Evolutionary conservation across 2,797 vertebrate species (phyloP).

Genomic region (Brachyrhaphis roseni): DNA sequence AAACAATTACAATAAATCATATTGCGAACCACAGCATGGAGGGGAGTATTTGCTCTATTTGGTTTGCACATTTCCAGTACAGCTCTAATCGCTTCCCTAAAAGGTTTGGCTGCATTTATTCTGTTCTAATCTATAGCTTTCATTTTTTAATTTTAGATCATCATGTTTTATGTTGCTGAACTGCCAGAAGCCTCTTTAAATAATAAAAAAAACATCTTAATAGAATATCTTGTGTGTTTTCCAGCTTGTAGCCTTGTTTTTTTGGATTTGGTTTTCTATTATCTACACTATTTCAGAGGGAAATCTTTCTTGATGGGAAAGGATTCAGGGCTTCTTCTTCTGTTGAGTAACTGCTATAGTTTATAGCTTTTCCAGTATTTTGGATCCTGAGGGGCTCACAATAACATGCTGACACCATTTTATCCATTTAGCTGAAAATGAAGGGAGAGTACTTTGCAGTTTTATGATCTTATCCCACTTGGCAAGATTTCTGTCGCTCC

Average conservation of each 20-base stretch:
- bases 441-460: constrained; percentile 78
- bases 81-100: neutral
- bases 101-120: neutral
- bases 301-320: constrained; percentile 49
- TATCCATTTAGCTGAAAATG: constrained; percentile 81
- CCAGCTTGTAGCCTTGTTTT: constrained; percentile 21
- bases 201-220: constrained; percentile 7
- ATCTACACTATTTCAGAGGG: constrained; percentile 39
- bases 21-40: neutral
- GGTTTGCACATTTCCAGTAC: neutral
- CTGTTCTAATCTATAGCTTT: neutral
- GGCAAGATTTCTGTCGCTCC: constrained; percentile 76
- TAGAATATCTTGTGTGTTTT: constrained; percentile 17
- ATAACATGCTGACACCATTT: constrained; percentile 81
- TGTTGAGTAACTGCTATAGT: constrained; percentile 61
- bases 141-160: neutral
- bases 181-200: constrained; percentile 3
- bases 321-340: constrained; percentile 55
- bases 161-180: neutral
- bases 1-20: neutral
- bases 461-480: constrained; percentile 82
- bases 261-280: constrained; percentile 21
- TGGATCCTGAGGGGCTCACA: constrained; percentile 70
- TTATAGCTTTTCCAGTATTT: constrained; percentile 72
- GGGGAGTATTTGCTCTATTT: neutral